Conservation (phyloP, 2,797 vertebrate species). For the Australoheros facetus region DNA sequence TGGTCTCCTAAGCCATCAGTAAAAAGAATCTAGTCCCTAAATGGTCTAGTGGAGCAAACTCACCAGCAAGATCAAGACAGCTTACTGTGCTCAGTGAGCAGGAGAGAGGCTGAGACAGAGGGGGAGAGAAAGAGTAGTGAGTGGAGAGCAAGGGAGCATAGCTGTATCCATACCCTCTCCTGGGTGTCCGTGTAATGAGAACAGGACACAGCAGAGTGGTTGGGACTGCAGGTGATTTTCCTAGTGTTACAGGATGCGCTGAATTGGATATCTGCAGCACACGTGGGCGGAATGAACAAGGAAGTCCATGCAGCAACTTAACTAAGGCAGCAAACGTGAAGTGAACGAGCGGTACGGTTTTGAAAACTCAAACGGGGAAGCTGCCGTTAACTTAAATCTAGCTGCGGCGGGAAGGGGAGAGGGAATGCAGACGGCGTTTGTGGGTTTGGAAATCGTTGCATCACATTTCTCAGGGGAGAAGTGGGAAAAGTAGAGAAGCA, state of each 20-base stretch:
- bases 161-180: constrained; percentile 51
- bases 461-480: constrained; percentile 35
- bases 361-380: constrained; percentile 24
- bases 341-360: constrained; percentile 42
- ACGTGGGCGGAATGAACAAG: constrained; percentile 47
- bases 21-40: constrained; percentile 43
- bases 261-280: constrained; percentile 41
- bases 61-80: constrained; percentile 49
- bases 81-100: constrained; percentile 57
- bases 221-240: constrained; percentile 48
- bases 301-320: constrained; percentile 28
- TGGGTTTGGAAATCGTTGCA: constrained; percentile 50
- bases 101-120: constrained; percentile 14
- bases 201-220: constrained; percentile 64
- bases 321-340: constrained; percentile 22
- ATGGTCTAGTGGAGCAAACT: constrained; percentile 54
- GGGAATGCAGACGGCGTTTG: neutral
- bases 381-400: constrained; percentile 48
- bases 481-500: neutral
- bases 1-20: constrained; percentile 34
- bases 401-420: neutral
- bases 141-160: constrained; percentile 12
- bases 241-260: constrained; percentile 35
- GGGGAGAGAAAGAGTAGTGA: constrained; percentile 5
- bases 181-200: constrained; percentile 63